phyloP scores from a whole-genome alignment of 2,797 vertebrate genomes.

The Lithobates sylvaticus region DNA sequence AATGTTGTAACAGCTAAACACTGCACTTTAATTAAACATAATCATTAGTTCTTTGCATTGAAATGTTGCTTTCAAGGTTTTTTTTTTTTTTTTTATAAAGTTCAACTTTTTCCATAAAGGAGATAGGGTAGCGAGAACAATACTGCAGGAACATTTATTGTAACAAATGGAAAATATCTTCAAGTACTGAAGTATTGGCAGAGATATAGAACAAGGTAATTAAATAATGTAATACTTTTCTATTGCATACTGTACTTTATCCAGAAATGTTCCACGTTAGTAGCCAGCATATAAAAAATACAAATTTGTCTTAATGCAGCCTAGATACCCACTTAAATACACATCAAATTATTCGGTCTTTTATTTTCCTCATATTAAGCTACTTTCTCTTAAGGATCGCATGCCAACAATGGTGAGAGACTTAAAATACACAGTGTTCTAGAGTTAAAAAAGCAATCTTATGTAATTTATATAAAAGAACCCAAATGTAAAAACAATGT shows the following conservation, averaged over 20 bases:
- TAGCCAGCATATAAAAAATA: not conserved
- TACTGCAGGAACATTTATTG: not conserved
- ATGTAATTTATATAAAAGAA: too few relatives aligned
- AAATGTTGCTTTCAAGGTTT: conserved; percentile 60
- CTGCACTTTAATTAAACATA: not conserved
- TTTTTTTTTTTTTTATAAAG: not conserved
- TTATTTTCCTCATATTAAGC: not conserved
- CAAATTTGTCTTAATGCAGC: not conserved
- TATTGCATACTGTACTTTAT: conserved; percentile 11
- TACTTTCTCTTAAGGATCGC: not conserved
- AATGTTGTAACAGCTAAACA: not conserved
- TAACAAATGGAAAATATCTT: conserved; percentile 4
- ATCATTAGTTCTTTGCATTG: conserved; percentile 59
- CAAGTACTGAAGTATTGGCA: conserved; percentile 21
- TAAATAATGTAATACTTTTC: not conserved
- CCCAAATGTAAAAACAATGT: too few relatives aligned
- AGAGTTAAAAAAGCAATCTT: not conserved
- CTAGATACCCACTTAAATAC: not conserved
- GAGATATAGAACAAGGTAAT: not conserved
- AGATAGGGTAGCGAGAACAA: not conserved
- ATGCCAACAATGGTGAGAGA: conserved; percentile 2
- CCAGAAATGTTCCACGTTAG: not conserved
- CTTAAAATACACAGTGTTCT: conserved; percentile 15
- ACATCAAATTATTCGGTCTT: not conserved
- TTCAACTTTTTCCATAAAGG: conserved; percentile 19